Evolutionary conservation across 2,797 vertebrate genomes (phyloP).

Genomic region (Sarcoramphus papa): DNA sequence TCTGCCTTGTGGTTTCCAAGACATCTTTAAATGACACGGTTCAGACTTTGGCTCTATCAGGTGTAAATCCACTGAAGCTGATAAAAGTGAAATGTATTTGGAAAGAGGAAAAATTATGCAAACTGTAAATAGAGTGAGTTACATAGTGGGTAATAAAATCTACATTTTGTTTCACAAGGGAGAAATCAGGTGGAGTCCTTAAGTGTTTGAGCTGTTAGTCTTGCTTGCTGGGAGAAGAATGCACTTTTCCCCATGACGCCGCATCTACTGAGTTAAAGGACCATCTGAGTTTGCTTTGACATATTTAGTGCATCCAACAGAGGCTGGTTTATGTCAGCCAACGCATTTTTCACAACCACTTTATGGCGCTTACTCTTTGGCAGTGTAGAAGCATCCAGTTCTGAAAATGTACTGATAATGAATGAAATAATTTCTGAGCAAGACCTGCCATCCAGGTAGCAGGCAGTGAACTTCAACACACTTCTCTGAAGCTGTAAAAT

Average conservation of each 20-base stretch:
- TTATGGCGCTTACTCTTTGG: background rate
- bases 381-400: background rate
- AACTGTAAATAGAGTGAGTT: slow-evolving; percentile 51
- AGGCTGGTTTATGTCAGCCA: slow-evolving; percentile 22
- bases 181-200: slow-evolving; percentile 51
- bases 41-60: background rate
- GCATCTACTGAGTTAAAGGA: slow-evolving; percentile 13
- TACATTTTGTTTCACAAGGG: slow-evolving; percentile 50
- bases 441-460: slow-evolving; percentile 17
- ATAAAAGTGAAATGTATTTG: slow-evolving; percentile 39
- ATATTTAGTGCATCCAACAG: slow-evolving; percentile 39
- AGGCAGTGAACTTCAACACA: slow-evolving; percentile 2
- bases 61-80: slow-evolving; percentile 7
- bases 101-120: slow-evolving; percentile 52
- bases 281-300: slow-evolving; percentile 43
- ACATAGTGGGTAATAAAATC: slow-evolving; percentile 55
- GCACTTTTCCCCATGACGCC: background rate
- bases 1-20: background rate
- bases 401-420: background rate
- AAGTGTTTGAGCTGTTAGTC: slow-evolving; percentile 38
- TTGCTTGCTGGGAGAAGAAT: slow-evolving; percentile 10
- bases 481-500: slow-evolving; percentile 9
- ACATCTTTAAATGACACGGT: background rate
- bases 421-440: slow-evolving; percentile 22
- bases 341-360: slow-evolving; percentile 4